Evolutionary conservation across 1,140 invertebrate genomes (phyloP), one percentile per base, ranked within the genome.

Genomic region (Gerris buenoi): DNA sequence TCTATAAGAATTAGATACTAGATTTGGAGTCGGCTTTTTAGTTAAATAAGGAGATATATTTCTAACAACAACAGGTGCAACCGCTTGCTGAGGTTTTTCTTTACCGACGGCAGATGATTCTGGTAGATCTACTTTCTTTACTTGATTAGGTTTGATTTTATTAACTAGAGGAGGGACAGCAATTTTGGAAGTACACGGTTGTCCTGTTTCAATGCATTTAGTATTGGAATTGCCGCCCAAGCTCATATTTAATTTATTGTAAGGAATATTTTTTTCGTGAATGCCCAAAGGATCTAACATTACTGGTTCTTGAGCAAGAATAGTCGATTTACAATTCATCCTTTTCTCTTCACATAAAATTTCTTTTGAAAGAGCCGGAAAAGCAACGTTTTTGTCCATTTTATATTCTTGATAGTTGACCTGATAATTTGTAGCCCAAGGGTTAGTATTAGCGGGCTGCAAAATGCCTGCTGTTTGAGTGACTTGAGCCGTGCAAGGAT

Each of bases 401-500:
- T 68, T 68, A 25, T 66, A 63, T 22, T 69, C 65, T 58, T 66
- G 69, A 59, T 64, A 68, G 27, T 66, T 69, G 23, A 68, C 66
- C 58, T 70, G 67, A 57, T 71, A 69, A 59, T 65, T 67, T 18
- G 65, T 67, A n/a, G 63, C 1, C 68, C 70, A 71, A 22, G 67
- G 68, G 57, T 61, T 27, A 33, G n/a, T 60, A 29, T 13, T 14
- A 26, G 29, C 56, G 23, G 28, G 28, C 61, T 62, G 27, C 64
- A n/a, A 29, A n/a, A 68, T 62, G 15, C 73, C 61, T 14, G 72
- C 68, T 23, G 74, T 66, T n/a, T 70, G 59, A 5, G 29, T 15
- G 1, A 67, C 25, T 26, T 61, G 25, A 25, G 65, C 25, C 22
- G 71, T 75, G 3, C 74, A 74, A 0, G 73, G 67, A 18, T 69